Evolutionary conservation across 2,888 invertebrate species (phyloP).

Genomic region (Coecobrya sp.): DNA sequence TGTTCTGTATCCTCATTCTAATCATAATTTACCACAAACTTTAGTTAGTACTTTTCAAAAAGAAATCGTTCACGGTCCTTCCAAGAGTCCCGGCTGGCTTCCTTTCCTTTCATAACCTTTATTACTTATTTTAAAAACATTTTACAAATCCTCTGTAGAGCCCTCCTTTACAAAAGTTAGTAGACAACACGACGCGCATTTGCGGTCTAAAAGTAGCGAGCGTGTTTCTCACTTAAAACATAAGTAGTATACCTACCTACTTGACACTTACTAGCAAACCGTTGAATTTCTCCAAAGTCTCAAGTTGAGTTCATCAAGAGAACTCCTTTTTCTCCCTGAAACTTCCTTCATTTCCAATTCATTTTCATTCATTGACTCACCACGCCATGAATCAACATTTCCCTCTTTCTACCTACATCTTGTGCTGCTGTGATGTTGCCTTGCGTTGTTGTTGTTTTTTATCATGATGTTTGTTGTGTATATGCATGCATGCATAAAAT

Average conservation of each 20-base stretch:
- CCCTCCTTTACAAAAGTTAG: not conserved
- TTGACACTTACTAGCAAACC: slow-evolving; percentile 62
- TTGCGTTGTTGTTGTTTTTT: not conserved
- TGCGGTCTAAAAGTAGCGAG: not conserved
- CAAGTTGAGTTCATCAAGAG: slow-evolving; percentile 61
- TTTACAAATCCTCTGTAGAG: not conserved
- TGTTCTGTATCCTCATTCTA: slow-evolving; percentile 58
- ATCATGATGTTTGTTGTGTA: not conserved
- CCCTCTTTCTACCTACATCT: not conserved
- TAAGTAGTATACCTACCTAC: too few species aligned
- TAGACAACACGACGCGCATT: slow-evolving; percentile 62
- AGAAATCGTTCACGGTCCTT: not conserved
- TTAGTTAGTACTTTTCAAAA: not conserved
- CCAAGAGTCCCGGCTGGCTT: not conserved
- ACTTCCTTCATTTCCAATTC: slow-evolving; percentile 69
- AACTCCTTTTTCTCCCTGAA: slow-evolving; percentile 51
- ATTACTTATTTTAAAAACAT: slow-evolving; percentile 15
- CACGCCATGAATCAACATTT: slow-evolving; percentile 29
- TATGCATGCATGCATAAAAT: slow-evolving; percentile 67
- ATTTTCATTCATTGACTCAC: slow-evolving; percentile 63
- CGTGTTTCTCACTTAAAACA: not conserved
- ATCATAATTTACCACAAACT: slow-evolving; percentile 39
- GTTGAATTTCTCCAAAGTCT: slow-evolving; percentile 22
- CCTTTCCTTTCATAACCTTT: not conserved
- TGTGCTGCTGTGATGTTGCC: slow-evolving; percentile 16